Evolutionary conservation across 1,140 invertebrate genomes (phyloP).

Genomic region (Halyomorpha halys): DNA sequence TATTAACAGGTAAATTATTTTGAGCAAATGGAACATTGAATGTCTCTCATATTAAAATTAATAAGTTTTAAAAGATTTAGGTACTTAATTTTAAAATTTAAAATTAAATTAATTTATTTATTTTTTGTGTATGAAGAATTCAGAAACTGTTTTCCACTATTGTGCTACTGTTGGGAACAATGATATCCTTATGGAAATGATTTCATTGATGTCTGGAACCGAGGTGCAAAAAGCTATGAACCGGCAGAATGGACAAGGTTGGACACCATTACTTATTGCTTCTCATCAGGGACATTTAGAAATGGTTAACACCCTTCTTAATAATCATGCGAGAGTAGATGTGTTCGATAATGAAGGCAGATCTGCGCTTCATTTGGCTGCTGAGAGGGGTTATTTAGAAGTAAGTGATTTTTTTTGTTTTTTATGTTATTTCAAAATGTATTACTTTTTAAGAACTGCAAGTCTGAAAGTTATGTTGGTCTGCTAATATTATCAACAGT

Average conservation of each 20-base stretch:
- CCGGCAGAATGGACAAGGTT: conserved; percentile 79
- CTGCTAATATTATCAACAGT: no score
- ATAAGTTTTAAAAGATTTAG: no score
- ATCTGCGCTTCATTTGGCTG: conserved; percentile 89
- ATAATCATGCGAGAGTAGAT: conserved; percentile 92
- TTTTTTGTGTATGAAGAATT: conserved; percentile 44
- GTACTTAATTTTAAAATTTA: no score
- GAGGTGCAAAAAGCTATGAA: conserved; percentile 89
- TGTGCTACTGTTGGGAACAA: conserved; percentile 91
- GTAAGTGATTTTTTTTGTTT: conserved; percentile 36
- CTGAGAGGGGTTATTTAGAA: conserved; percentile 82
- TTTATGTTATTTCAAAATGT: no score
- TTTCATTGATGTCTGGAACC: conserved; percentile 72
- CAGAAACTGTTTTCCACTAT: conserved; percentile 92
- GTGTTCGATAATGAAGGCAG: conserved; percentile 95
- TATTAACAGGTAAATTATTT: no score
- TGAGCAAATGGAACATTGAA: no score
- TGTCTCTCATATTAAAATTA: no score
- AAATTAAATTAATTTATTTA: no score
- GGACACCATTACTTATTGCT: conserved; percentile 93
- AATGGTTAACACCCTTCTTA: conserved; percentile 63
- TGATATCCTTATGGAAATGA: conserved; percentile 86
- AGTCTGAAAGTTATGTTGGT: no score
- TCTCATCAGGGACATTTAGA: conserved; percentile 46
- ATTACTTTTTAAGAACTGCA: no score